Percentiles rank a stretch among this genome's conserved stretches.
Conservation (phyloP, 2,888 invertebrate species). For the Aphelenchoides bicaudatus region DNA sequence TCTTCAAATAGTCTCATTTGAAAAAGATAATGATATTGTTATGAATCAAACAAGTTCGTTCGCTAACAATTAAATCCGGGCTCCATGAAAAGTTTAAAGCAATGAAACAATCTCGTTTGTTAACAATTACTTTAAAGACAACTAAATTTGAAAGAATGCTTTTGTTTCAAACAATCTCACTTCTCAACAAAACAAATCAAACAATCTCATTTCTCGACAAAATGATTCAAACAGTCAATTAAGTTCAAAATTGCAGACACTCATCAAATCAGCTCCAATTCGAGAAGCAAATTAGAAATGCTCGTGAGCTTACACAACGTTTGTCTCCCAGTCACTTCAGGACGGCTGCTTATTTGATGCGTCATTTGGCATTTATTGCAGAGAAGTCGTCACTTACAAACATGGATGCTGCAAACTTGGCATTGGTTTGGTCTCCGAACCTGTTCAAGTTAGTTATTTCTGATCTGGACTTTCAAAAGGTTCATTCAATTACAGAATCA, state of each 20-base stretch:
- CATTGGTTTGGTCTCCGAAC: slow-evolving; percentile 18
- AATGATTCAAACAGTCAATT: too few species aligned
- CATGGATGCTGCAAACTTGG: slow-evolving; percentile 13
- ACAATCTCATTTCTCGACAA: too few species aligned
- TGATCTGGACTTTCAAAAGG: neutral
- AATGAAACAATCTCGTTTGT: too few species aligned
- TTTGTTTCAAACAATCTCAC: too few species aligned
- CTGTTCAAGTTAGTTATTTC: slow-evolving; percentile 10
- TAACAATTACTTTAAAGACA: too few species aligned
- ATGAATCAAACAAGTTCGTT: too few species aligned
- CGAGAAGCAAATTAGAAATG: slow-evolving; percentile 9
- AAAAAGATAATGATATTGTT: too few species aligned
- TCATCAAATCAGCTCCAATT: too few species aligned
- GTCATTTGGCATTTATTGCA: slow-evolving; percentile 7
- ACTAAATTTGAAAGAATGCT: too few species aligned
- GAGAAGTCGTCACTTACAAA: slow-evolving; percentile 6
- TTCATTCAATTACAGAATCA: slow-evolving; percentile 8
- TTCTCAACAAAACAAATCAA: too few species aligned
- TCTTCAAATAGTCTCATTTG: neutral
- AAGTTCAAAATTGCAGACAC: too few species aligned
- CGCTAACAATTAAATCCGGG: neutral
- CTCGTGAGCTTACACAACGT: slow-evolving; percentile 2
- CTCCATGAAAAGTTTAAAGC: too few species aligned
- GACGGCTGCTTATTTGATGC: slow-evolving; percentile 13
- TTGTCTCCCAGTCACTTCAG: neutral